phyloP scores from a whole-genome alignment of 2,888 invertebrate species.

The Enchytraeus crypticus region DNA sequence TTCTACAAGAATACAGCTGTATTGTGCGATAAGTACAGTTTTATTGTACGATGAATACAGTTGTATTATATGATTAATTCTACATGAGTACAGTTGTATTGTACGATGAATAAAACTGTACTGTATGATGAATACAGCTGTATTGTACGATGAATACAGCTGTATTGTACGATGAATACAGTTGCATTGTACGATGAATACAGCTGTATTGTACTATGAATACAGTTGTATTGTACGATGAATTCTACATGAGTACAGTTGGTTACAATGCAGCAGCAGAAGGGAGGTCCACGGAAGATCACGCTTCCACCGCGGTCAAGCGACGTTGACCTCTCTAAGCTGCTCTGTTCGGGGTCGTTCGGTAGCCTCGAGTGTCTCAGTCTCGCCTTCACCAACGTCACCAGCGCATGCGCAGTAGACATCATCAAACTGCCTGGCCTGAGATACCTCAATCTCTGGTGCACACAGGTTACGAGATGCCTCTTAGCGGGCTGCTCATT shows the following conservation, averaged over 20 bases:
- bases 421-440: constrained; percentile 12
- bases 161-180: too few species aligned
- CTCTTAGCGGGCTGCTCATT: too few species aligned
- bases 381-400: constrained; percentile 14
- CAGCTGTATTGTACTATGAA: background rate
- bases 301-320: constrained; percentile 11
- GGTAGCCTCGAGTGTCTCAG: constrained; percentile 12
- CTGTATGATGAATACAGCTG: too few species aligned
- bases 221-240: background rate
- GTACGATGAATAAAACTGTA: too few species aligned
- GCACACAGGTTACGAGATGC: constrained; percentile 10
- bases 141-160: too few species aligned
- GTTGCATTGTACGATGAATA: too few species aligned
- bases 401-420: constrained; percentile 12
- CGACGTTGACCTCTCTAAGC: constrained; percentile 11
- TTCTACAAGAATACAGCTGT: too few species aligned
- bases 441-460: constrained; percentile 14
- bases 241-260: background rate
- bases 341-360: constrained; percentile 12
- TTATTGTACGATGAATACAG: too few species aligned
- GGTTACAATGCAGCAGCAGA: constrained; percentile 11
- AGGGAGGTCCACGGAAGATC: constrained; percentile 9
- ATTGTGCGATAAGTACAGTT: too few species aligned
- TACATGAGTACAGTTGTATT: too few species aligned
- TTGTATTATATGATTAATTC: too few species aligned